Conservation (phyloP, 2,888 invertebrate species). For the Melangyna quadrimaculata region DNA sequence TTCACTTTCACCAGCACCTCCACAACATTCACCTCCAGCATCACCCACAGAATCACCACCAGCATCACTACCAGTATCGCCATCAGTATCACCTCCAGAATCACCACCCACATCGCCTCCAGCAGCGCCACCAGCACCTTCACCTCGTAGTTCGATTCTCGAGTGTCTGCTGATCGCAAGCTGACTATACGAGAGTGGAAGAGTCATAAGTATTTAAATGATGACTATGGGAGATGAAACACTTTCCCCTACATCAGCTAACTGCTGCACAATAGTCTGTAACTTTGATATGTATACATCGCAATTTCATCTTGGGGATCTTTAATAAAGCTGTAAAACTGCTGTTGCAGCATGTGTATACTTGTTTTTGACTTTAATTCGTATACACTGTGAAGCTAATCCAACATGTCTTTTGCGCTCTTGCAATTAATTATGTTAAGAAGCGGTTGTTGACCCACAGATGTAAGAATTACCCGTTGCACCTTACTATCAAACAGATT, state of each 20-base stretch:
- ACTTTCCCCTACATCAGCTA: constrained; percentile 60
- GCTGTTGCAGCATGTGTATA: constrained; percentile 75
- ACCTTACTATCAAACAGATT: constrained; percentile 41
- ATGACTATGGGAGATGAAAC: constrained; percentile 67
- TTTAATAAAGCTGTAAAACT: constrained; percentile 67
- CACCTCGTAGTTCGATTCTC: constrained; percentile 59
- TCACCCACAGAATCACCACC: too few relatives aligned
- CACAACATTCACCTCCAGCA: too few relatives aligned
- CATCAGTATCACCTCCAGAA: too few relatives aligned
- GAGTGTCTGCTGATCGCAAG: constrained; percentile 71
- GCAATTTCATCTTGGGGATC: constrained; percentile 65
- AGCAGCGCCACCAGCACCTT: too few relatives aligned
- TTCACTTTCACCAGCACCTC: too few relatives aligned
- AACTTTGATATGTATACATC: constrained; percentile 56
- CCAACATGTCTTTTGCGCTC: constrained; percentile 63
- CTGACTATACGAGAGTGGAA: constrained; percentile 72
- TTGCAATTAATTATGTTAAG: constrained; percentile 60
- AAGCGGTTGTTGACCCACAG: constrained; percentile 49
- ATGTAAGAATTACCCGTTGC: constrained; percentile 51
- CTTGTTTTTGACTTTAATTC: constrained; percentile 76
- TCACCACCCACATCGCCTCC: too few relatives aligned
- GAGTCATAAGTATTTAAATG: constrained; percentile 72
- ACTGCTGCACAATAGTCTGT: constrained; percentile 43
- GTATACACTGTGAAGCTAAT: constrained; percentile 70
- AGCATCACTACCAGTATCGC: too few relatives aligned